These are phyloP conservation scores for Nemapogon koenigi DNA, from an alignment of 2,888 invertebrate genomes.

Conservation along the genomic window DNA sequence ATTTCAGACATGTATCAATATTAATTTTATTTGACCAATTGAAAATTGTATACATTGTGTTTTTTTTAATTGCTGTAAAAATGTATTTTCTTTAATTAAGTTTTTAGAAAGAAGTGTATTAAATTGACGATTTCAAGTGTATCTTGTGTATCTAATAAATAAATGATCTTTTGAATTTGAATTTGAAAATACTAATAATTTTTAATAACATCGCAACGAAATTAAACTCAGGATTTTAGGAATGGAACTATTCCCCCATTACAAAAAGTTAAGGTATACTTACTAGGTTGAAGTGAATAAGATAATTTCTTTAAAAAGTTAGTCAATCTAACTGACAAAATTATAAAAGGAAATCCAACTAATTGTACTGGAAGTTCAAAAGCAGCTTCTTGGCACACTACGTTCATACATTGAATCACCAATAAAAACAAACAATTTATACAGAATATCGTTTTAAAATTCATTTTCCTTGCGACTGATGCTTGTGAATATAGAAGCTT, in stretches of 20 bases:
- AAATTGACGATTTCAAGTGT: too few relatives aligned
- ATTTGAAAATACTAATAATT: background rate
- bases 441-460: too few relatives aligned
- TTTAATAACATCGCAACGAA: too few relatives aligned
- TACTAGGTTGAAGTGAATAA: constrained; percentile 81
- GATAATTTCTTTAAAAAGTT: constrained; percentile 85
- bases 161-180: background rate
- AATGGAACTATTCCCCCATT: background rate
- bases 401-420: constrained; percentile 17
- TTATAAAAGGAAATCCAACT: constrained; percentile 83
- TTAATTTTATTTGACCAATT: too few relatives aligned
- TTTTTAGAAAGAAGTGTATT: too few relatives aligned
- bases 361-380: constrained; percentile 86
- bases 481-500: too few relatives aligned
- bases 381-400: constrained; percentile 44
- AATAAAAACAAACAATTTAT: constrained; percentile 20
- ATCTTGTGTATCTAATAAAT: background rate
- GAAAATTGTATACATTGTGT: too few relatives aligned
- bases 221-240: too few relatives aligned
- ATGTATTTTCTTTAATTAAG: too few relatives aligned
- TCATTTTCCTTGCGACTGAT: too few relatives aligned
- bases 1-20: too few relatives aligned
- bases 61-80: too few relatives aligned
- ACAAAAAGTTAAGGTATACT: constrained; percentile 27
- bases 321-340: constrained; percentile 76